phyloP scores from a whole-genome alignment of 2,113 vertebrate species.

The Pelobates fuscus region DNA sequence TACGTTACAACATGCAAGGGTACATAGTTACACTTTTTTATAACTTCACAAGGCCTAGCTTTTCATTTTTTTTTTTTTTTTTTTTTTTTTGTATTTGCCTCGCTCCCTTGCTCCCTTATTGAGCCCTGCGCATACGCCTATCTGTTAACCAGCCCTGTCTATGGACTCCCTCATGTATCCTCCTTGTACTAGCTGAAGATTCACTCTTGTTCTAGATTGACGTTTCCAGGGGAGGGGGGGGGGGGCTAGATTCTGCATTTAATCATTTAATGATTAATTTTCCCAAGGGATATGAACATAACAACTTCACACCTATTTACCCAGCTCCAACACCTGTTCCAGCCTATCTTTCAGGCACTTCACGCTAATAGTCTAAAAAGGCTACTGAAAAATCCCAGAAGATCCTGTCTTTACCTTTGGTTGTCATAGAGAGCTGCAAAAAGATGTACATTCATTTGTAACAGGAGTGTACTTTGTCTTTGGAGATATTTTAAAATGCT shows the following conservation, averaged over 20 bases:
- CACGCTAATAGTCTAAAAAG: not conserved
- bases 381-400: not conserved
- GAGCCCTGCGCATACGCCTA: too few relatives aligned
- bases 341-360: constrained; percentile 5
- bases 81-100: too few relatives aligned
- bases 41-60: too few relatives aligned
- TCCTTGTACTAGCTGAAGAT: too few relatives aligned
- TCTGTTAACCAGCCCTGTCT: too few relatives aligned
- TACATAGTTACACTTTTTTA: too few relatives aligned
- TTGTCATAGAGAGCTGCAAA: not conserved
- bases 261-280: not conserved
- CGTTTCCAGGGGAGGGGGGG: too few relatives aligned
- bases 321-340: not conserved
- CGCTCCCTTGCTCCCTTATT: too few relatives aligned
- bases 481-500: not conserved
- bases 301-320: constrained; percentile 5
- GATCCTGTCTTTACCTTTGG: not conserved
- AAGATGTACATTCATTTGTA: not conserved
- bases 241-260: not conserved
- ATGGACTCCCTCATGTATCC: too few relatives aligned
- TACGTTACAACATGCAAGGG: too few relatives aligned
- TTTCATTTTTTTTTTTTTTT: too few relatives aligned
- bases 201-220: too few relatives aligned
- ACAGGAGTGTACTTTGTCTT: not conserved
- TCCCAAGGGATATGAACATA: not conserved